Base-by-base conservation (phyloP, 2,113 vertebrate genomes). In the Grantiella picta region DNA sequence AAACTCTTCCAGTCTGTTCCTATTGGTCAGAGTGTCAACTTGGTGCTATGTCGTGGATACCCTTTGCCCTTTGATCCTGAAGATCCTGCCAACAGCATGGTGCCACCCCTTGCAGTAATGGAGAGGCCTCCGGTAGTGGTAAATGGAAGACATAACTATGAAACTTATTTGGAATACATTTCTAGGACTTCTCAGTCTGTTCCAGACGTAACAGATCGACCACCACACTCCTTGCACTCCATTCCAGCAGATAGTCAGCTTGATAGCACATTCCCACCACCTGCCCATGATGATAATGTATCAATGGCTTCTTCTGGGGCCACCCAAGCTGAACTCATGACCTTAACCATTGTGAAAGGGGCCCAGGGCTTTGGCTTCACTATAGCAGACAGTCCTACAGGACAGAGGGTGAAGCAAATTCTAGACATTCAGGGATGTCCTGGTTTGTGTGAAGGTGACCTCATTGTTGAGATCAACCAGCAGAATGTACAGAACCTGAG, bases 1-100 rank as follows among this genome's bases (percentile, higher is more conserved):
- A 99, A 99, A 98, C 98, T 99, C 95, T 99, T 99, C 98, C 99
- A 99, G 98, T 99, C 99, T 72, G 99, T 99, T 94, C 99, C 99
- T 81, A 99, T 99, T 92, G 99, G 99, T 89, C 99, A 99, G 97
- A 99, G 99, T 95, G 99, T 99, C 96, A 99, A 98, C 90, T 97
- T 99, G 87, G 99, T 99, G 82, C 97, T 99, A 96, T 99, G 99
- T 96, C 99, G 99, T 60, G 99, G 99, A 95, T 99, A 99, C 97
- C 99, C 99, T 92, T 96, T 99, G 97, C 99, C 99, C 84, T 99
- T 99, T 94, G 99, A 99, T 91, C 99, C 99, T 27, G 99, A 99
- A 98, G 99, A 99, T 77, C 98, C 98, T 78, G 97, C 98, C 50
- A 98, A 97, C 97, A 98, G 98, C 91, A 97, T 99, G 97, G 98